Conservation (phyloP, 2,888 invertebrate species). For the Perizoma flavofasciatum region DNA sequence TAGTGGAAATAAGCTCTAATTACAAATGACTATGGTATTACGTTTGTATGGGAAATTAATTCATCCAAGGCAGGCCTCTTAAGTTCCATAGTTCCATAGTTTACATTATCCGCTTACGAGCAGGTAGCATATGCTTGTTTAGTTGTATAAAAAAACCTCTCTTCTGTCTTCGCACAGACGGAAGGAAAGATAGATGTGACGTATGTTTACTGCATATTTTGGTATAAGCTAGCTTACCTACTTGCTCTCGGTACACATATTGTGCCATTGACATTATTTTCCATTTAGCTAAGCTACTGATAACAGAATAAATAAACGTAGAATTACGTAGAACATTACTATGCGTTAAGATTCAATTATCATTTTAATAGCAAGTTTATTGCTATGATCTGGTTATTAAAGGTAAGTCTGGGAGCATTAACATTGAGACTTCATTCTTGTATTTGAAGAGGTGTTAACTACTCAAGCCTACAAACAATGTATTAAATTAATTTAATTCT, state of each 20-base stretch:
- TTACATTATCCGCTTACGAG: no score
- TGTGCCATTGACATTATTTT: background rate
- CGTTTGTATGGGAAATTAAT: no score
- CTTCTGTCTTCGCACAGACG: no score
- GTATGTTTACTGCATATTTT: background rate
- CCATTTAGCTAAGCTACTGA: slow-evolving; percentile 9
- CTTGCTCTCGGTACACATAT: no score
- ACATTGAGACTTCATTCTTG: slow-evolving; percentile 4
- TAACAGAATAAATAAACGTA: slow-evolving; percentile 6
- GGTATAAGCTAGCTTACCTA: no score
- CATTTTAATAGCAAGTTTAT: slow-evolving; percentile 1
- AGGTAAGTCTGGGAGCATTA: slow-evolving; percentile 10
- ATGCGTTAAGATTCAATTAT: slow-evolving; percentile 1
- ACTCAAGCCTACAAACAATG: slow-evolving; percentile 11
- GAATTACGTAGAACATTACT: background rate
- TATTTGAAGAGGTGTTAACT: slow-evolving; percentile 12
- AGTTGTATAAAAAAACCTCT: no score
- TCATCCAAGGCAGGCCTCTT: no score
- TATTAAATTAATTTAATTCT: background rate
- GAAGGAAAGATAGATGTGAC: no score
- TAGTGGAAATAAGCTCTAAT: no score
- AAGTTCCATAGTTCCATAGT: no score
- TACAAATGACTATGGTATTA: no score
- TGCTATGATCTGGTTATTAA: slow-evolving; percentile 7
- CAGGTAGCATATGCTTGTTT: no score